phyloP scores from a whole-genome alignment of 2,797 vertebrate species.

The Tolypeutes matacus region DNA sequence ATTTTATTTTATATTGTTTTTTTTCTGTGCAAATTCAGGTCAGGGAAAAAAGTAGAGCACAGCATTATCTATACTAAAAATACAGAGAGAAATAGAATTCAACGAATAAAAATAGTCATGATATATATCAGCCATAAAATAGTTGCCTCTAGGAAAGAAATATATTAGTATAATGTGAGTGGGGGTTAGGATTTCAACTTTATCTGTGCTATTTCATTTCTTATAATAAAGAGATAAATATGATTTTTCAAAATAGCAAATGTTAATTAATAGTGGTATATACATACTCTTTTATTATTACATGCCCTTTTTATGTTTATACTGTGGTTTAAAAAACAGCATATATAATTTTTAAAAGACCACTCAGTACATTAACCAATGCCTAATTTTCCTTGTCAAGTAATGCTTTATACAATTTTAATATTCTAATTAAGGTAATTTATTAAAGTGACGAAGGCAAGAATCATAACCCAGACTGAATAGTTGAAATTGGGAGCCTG shows the following conservation, averaged over 20 bases:
- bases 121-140: not conserved
- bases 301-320: not conserved
- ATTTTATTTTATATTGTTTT: not conserved
- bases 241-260: not conserved
- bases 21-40: not conserved
- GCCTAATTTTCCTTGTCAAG: not conserved
- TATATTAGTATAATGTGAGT: not conserved
- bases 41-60: not conserved
- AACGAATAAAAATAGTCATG: not conserved
- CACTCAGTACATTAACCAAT: not conserved
- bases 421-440: not conserved
- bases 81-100: not conserved
- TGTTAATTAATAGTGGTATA: not conserved
- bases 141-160: not conserved
- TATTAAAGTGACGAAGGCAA: not conserved
- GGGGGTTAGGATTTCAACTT: not conserved
- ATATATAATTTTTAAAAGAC: not conserved
- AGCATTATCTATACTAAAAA: not conserved
- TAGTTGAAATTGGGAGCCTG: not conserved
- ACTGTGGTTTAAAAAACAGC: not conserved
- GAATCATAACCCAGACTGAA: not conserved
- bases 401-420: not conserved
- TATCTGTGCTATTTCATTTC: not conserved
- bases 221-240: not conserved
- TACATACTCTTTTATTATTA: not conserved